A percentile compares a stretch with the other conserved stretches of the same genome.
Evolutionary conservation across 2,888 invertebrate species (phyloP).

Genomic region (Platycheirus rosarum): DNA sequence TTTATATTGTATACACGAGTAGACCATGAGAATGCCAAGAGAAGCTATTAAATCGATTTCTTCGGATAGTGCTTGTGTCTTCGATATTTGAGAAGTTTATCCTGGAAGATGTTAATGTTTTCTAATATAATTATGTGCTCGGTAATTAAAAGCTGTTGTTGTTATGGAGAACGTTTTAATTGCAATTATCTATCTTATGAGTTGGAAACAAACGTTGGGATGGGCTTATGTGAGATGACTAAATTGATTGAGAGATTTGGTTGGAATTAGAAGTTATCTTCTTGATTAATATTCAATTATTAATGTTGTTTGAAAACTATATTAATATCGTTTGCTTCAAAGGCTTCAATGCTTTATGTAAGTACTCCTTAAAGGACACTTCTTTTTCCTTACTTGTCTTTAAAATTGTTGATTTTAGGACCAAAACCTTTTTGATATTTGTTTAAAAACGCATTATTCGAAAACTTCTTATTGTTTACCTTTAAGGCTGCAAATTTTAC

Average conservation of each 20-base stretch:
- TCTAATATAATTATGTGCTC: constrained; percentile 42
- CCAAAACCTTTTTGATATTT: too few relatives aligned
- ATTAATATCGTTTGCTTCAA: too few relatives aligned
- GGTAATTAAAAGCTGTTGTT: constrained; percentile 40
- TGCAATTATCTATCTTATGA: constrained; percentile 42
- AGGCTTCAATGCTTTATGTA: too few relatives aligned
- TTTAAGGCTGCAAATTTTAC: too few relatives aligned
- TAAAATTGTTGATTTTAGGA: too few relatives aligned
- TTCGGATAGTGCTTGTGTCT: constrained; percentile 14
- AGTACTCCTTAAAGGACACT: too few relatives aligned
- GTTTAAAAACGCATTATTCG: too few relatives aligned
- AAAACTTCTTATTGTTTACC: too few relatives aligned
- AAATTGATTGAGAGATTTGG: constrained; percentile 24
- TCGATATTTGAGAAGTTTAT: constrained; percentile 31
- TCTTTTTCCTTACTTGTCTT: too few relatives aligned
- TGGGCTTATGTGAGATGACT: not conserved
- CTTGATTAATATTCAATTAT: too few relatives aligned
- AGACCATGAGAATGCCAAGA: constrained; percentile 13
- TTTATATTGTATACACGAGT: too few relatives aligned
- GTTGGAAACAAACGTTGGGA: constrained; percentile 14
- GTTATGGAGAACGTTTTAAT: constrained; percentile 24
- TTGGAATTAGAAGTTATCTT: not conserved
- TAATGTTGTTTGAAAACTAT: too few relatives aligned
- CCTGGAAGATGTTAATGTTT: constrained; percentile 29
- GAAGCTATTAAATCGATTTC: constrained; percentile 19